Conservation (phyloP, 2,797 vertebrate species). For the Spizella passerina region DNA sequence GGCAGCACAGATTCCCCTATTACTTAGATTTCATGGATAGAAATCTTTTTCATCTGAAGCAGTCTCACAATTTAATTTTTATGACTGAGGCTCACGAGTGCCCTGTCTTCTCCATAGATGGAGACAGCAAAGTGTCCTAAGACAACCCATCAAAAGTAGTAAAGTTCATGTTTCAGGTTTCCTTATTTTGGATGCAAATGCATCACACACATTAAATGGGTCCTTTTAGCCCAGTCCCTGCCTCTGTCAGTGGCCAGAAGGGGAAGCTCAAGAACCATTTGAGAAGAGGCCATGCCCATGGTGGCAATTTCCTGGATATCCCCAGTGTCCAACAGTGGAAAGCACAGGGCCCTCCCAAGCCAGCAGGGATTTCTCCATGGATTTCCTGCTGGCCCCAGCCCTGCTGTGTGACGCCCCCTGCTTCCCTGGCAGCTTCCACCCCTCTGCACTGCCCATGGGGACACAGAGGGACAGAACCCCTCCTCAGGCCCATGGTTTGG, state of each 20-base stretch:
- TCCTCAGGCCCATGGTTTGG: not conserved
- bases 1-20: not conserved
- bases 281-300: not conserved
- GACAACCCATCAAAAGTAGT: not conserved
- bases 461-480: rapidly evolving
- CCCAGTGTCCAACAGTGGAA: rapidly evolving
- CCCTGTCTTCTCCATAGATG: not conserved
- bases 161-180: not conserved
- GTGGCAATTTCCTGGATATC: not conserved
- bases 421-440: not conserved
- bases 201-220: too few relatives aligned
- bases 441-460: rapidly evolving
- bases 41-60: not conserved
- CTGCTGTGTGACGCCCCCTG: too few relatives aligned
- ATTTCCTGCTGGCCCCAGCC: not conserved
- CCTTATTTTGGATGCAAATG: not conserved
- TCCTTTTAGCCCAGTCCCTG: not conserved
- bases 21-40: not conserved
- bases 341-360: not conserved
- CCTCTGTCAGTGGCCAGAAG: not conserved
- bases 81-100: not conserved
- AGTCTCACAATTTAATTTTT: not conserved
- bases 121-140: not conserved
- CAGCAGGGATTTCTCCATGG: not conserved
- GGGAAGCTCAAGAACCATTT: not conserved